Evolutionary conservation across 1,140 invertebrate genomes (phyloP).

Genomic region (Eumaeus atala): DNA sequence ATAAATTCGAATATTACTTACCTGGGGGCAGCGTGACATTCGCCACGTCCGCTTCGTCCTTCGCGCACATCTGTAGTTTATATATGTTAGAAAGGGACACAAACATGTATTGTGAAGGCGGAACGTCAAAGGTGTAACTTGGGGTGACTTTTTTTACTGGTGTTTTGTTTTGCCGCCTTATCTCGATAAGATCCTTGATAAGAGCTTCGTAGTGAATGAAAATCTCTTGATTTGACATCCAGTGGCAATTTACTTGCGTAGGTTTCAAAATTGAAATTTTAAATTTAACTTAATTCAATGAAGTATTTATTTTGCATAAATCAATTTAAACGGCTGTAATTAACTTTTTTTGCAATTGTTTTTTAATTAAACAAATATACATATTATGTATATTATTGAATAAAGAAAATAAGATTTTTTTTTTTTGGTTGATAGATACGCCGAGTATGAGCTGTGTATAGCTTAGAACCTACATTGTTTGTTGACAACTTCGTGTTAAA

Average conservation of each 20-base stretch:
- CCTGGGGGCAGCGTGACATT: constrained; percentile 58
- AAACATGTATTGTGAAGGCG: constrained; percentile 46
- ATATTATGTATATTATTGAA: too few species aligned
- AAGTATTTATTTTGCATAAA: too few species aligned
- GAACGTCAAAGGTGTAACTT: constrained; percentile 43
- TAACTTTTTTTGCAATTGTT: too few species aligned
- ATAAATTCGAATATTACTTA: constrained; percentile 52
- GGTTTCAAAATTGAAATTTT: background rate
- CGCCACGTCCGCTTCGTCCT: constrained; percentile 35
- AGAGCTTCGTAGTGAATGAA: constrained; percentile 29
- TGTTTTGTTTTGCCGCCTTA: constrained; percentile 62
- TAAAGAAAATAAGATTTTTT: too few species aligned
- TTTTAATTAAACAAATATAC: too few species aligned
- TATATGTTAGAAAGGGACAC: constrained; percentile 30
- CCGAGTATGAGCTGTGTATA: too few species aligned
- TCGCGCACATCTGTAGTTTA: constrained; percentile 19
- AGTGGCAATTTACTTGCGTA: too few species aligned
- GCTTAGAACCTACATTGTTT: too few species aligned
- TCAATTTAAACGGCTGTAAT: too few species aligned
- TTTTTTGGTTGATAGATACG: too few species aligned
- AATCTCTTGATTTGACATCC: constrained; percentile 9
- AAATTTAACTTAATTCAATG: too few species aligned
- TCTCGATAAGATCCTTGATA: constrained; percentile 50
- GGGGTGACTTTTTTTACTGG: constrained; percentile 42
- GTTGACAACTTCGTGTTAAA: too few species aligned